Conservation (phyloP, 2,797 vertebrate species). For the Heliangelus exortis region DNA sequence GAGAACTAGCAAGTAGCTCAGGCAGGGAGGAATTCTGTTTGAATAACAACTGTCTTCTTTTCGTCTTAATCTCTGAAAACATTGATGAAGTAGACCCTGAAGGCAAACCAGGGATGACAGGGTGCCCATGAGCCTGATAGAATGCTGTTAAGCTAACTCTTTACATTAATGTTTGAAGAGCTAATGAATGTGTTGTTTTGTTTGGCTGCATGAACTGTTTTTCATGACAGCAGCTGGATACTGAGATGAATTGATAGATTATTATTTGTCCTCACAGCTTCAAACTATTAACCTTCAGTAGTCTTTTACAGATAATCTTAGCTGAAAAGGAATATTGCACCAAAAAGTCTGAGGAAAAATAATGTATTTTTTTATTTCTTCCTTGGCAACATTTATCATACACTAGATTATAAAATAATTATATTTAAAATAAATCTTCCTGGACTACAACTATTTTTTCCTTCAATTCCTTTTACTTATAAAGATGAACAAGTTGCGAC, state of each 20-base stretch:
- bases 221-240: background rate
- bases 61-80: constrained; percentile 2
- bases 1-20: background rate
- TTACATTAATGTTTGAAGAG: constrained; percentile 4
- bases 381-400: background rate
- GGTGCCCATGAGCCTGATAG: background rate
- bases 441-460: background rate
- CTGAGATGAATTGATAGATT: constrained; percentile 15
- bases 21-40: background rate
- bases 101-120: background rate
- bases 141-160: constrained; percentile 13
- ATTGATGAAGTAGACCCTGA: background rate
- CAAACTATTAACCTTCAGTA: background rate
- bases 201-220: background rate
- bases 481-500: background rate
- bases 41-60: constrained; percentile 11
- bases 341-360: background rate
- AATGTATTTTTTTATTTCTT: background rate
- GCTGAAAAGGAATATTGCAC: background rate
- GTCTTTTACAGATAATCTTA: background rate
- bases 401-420: background rate
- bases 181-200: constrained; percentile 1
- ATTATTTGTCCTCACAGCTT: background rate
- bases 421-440: background rate
- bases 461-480: background rate